Evolutionary conservation across 2,113 vertebrate species (phyloP).

Genomic region (Pagrus major): DNA sequence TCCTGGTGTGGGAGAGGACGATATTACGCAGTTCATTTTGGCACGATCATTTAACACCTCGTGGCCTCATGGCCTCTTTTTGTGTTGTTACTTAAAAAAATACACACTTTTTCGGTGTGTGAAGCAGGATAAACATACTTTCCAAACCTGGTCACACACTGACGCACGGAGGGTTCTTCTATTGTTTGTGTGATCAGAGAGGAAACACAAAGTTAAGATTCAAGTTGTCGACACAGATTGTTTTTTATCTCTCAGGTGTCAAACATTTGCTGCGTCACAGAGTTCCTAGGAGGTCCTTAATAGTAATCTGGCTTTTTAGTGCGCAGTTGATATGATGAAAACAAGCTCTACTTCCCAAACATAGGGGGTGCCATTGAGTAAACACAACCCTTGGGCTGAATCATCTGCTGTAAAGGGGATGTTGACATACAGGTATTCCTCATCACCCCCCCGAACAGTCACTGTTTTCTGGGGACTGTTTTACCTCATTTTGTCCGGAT

Average conservation of each 20-base stretch:
- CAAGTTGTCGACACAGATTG: conserved; percentile 18
- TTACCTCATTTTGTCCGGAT: background rate
- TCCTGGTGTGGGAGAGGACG: conserved; percentile 74
- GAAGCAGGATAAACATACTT: conserved; percentile 8
- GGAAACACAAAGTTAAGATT: conserved; percentile 22
- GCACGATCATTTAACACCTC: conserved; percentile 51
- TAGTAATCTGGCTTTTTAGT: conserved; percentile 70
- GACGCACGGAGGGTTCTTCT: background rate
- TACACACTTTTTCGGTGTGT: background rate
- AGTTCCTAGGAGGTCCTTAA: conserved; percentile 52
- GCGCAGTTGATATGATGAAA: conserved; percentile 82
- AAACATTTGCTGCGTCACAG: conserved; percentile 74
- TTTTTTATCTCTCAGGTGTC: conserved; percentile 52
- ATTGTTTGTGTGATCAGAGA: conserved; percentile 8
- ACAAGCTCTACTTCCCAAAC: conserved; percentile 54
- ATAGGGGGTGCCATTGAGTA: conserved; percentile 70
- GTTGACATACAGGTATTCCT: conserved; percentile 52
- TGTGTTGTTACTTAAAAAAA: background rate
- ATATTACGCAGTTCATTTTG: conserved; percentile 80
- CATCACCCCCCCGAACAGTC: conserved; percentile 4
- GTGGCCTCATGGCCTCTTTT: conserved; percentile 4
- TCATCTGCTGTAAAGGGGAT: conserved; percentile 43
- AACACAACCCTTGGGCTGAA: background rate
- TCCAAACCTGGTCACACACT: background rate
- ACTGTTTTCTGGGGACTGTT: background rate